These are phyloP conservation scores for Sinella curviseta DNA, from an alignment of 1,140 invertebrate species.

Conservation along the genomic window DNA sequence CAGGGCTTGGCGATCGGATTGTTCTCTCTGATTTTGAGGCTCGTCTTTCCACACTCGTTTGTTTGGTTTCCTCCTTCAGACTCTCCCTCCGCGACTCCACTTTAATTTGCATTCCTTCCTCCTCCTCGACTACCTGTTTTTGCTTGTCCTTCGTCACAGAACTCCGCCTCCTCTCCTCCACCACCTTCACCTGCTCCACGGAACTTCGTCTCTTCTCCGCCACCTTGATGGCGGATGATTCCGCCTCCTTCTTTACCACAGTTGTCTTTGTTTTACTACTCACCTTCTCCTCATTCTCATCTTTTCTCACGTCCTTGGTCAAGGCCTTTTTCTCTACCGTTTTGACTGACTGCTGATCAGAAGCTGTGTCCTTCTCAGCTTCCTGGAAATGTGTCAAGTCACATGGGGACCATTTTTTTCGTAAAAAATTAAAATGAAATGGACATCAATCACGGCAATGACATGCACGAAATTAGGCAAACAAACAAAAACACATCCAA, in stretches of 20 bases:
- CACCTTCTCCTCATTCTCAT: not conserved
- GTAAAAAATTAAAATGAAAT: no score
- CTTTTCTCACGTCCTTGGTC: not conserved
- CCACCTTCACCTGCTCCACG: conserved; percentile 51
- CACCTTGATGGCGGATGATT: conserved; percentile 53
- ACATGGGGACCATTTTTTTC: not conserved
- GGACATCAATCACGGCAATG: no score
- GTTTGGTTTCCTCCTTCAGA: conserved; percentile 57
- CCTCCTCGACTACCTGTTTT: not conserved
- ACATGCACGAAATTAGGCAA: no score
- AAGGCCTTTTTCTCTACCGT: not conserved
- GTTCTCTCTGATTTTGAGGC: conserved; percentile 46
- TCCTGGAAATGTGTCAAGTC: conserved; percentile 23
- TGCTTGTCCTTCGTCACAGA: not conserved
- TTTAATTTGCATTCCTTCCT: not conserved
- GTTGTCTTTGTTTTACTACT: conserved; percentile 1
- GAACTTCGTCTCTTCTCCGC: conserved; percentile 58
- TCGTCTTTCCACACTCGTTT: conserved; percentile 50
- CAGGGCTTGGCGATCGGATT: conserved; percentile 52
- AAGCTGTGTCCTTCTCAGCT: conserved; percentile 34
- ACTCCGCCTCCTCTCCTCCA: conserved; percentile 28
- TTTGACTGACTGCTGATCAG: not conserved
- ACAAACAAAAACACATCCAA: no score
- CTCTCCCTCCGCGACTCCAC: conserved; percentile 50
- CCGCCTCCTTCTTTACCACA: not conserved